Evolutionary conservation across 2,113 vertebrate genomes (phyloP).

Genomic region (Cebus imitator): DNA sequence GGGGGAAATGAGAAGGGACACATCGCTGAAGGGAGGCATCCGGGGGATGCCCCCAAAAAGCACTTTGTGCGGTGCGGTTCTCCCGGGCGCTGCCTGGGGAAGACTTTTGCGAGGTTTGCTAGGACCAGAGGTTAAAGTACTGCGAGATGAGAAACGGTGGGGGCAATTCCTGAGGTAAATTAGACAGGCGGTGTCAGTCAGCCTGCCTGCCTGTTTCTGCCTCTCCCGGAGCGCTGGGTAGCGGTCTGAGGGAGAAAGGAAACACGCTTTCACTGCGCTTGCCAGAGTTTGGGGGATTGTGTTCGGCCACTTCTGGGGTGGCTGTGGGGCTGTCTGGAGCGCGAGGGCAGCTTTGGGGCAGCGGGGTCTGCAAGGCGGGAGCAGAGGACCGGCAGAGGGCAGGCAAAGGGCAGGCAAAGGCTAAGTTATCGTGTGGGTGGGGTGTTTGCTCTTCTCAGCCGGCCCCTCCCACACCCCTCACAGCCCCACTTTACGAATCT

Average conservation of each 20-base stretch:
- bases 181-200: background rate
- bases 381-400: background rate
- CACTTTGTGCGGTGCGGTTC: conserved; percentile 20
- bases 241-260: background rate
- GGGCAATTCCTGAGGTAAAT: background rate
- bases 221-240: background rate
- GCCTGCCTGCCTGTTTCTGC: background rate
- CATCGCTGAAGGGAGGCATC: background rate
- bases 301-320: background rate
- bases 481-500: background rate
- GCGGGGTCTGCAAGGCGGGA: background rate
- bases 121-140: background rate
- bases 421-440: background rate
- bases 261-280: background rate
- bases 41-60: background rate
- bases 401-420: background rate
- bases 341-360: background rate
- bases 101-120: conserved; percentile 42
- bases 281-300: conserved; percentile 33
- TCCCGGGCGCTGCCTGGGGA: background rate
- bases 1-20: background rate
- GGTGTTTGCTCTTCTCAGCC: background rate
- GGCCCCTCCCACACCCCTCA: background rate
- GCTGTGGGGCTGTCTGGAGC: background rate
- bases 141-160: background rate